These are phyloP conservation scores for Caenorhabditis afra DNA, from an alignment of 2,888 invertebrate genomes.

Conservation along the genomic window DNA sequence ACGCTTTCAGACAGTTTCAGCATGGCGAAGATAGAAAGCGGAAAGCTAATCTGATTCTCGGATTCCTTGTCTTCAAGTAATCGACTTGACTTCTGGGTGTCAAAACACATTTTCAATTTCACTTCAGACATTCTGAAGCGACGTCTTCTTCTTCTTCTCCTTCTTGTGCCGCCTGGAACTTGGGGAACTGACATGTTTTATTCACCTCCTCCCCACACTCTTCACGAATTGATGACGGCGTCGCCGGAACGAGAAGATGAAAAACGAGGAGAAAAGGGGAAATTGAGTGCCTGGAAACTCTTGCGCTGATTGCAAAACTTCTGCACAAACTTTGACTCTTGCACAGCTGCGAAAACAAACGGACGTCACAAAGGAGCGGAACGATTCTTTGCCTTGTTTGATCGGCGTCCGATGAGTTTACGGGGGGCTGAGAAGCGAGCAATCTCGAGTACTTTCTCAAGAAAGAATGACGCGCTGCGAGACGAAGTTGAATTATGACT, in stretches of 20 bases:
- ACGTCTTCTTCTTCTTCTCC: too few species aligned
- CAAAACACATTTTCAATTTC: conserved; percentile 9
- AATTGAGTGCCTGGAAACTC: conserved; percentile 10
- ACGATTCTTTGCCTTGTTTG: background rate
- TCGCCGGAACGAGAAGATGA: background rate
- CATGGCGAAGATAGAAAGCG: too few species aligned
- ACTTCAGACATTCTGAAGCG: too few species aligned
- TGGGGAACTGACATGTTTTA: background rate
- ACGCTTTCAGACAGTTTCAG: too few species aligned
- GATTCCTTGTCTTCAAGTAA: too few species aligned
- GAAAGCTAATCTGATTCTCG: too few species aligned
- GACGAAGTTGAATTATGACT: too few species aligned
- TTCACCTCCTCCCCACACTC: background rate
- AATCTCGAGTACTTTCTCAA: too few species aligned
- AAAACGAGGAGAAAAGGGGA: background rate
- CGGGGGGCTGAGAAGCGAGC: too few species aligned
- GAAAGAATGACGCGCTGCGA: too few species aligned
- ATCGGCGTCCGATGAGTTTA: background rate
- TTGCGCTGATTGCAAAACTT: conserved; percentile 14
- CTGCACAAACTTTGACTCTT: conserved; percentile 6
- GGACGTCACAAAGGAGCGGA: conserved; percentile 9
- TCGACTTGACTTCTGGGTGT: conserved; percentile 1
- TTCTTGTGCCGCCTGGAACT: too few species aligned
- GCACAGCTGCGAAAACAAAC: conserved; percentile 12
- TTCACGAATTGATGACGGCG: background rate